Conservation (phyloP, 2,113 vertebrate genomes). For the Copsychus sechellarum region DNA sequence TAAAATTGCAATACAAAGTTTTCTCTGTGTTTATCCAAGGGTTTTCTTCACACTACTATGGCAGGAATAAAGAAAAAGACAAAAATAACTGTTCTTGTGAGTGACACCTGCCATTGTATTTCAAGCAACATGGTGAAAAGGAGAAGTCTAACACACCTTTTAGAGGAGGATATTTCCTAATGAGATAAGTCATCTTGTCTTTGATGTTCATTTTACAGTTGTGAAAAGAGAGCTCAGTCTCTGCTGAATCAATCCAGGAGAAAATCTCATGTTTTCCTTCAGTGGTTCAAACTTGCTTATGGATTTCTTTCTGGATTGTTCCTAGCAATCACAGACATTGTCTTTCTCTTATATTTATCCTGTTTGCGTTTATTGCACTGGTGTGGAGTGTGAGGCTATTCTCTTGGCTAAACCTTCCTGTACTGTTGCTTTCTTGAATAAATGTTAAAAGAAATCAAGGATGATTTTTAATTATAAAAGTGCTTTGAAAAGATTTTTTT, state of each 20-base stretch:
- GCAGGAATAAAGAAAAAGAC: not conserved
- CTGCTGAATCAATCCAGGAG: not conserved
- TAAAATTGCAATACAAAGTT: not conserved
- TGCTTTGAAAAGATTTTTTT: slow-evolving; percentile 47
- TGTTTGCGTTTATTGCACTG: not conserved
- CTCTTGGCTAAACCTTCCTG: not conserved
- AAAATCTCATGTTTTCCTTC: not conserved
- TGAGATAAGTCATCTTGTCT: not conserved
- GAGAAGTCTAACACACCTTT: not conserved
- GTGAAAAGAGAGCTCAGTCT: not conserved
- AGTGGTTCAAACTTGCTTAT: not conserved
- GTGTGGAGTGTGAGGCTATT: not conserved
- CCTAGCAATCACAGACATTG: not conserved
- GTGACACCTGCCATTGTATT: not conserved
- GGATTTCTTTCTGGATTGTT: not conserved
- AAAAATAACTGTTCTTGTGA: not conserved
- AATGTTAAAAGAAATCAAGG: slow-evolving; percentile 50
- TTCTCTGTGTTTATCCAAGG: not conserved
- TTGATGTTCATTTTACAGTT: not conserved
- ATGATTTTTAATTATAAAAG: slow-evolving; percentile 58
- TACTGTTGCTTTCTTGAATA: not conserved
- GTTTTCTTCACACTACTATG: not conserved
- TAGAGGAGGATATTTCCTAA: not conserved
- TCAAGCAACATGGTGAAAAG: not conserved
- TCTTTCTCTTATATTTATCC: not conserved